Evolutionary conservation across 2,888 invertebrate species (phyloP), one percentile per base, ranked within the genome.

Genomic region (Sphinx pinastri): DNA sequence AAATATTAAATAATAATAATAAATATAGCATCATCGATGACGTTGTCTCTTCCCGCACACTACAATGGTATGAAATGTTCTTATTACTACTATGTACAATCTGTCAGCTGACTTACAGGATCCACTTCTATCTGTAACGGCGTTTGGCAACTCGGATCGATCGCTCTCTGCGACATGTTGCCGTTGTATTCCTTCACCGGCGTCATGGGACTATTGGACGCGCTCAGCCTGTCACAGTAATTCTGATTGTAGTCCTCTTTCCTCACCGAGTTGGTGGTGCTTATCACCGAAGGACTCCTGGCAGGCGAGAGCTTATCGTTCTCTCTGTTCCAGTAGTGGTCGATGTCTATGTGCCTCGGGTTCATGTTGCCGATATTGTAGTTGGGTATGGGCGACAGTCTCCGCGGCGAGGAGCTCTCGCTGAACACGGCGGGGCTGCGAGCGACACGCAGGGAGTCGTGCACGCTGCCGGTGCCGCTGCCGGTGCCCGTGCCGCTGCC

Each of bases 401-500:
- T 80, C 68, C 90, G 81, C 5, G 94, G 94, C 0, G 94, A 90
- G 0, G 93, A 93, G 58, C 86, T 85, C 72, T 92, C 93, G 74
- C 92, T 94, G 84, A 94, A 94, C 2, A 93, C 85, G n/a, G 81
- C 82, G 0, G 94, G 94, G 72, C 94, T 94, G 69, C 83, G 80
- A 47, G 84, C 84, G 45, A 85, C 84, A 55, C 75, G 84, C 16
- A 92, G 76, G 16, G 91, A 87, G 71, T 92, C 93, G 47, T 88
- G 90, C 54, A 70, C 94, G 75, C 96, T 95, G 96, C 97, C 96
- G 85, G 96, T 74, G 89, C 89, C 11, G 38, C 38, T 89, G 91
- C 77, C 90, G 89, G 89, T 38, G 38, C 38, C 38, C 74, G 98
- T 96, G 91, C 97, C 96, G 97, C 97, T 99, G 71, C 99, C 97